Percentiles rank a stretch among this genome's conserved stretches.
These are phyloP conservation scores for Actias luna DNA, from an alignment of 2,888 invertebrate species.

Conservation along the genomic window DNA sequence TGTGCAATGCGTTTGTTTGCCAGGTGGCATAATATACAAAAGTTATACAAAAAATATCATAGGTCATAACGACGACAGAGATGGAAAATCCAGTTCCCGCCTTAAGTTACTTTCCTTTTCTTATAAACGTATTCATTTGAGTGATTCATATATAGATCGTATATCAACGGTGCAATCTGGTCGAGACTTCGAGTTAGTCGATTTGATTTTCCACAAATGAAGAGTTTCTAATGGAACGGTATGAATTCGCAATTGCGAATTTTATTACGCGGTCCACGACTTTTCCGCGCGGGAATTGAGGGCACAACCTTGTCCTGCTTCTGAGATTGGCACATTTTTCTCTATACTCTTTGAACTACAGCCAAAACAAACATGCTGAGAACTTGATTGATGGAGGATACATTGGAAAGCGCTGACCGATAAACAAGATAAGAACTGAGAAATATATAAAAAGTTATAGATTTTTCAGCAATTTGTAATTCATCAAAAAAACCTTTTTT, in stretches of 20 bases:
- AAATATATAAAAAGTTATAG: not conserved
- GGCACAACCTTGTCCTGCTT: constrained; percentile 74
- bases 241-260: constrained; percentile 42
- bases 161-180: not conserved
- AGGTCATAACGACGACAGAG: not conserved
- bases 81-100: not conserved
- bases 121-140: not conserved
- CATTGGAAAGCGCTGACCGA: constrained; percentile 14
- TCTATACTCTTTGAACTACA: constrained; percentile 61
- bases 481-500: not conserved
- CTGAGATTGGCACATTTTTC: constrained; percentile 77
- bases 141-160: not conserved
- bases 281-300: constrained; percentile 64
- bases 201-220: not conserved
- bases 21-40: too few species aligned
- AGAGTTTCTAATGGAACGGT: constrained; percentile 3
- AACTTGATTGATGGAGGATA: constrained; percentile 48
- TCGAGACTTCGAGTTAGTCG: not conserved
- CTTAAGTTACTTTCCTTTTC: not conserved
- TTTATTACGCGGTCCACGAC: constrained; percentile 54
- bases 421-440: constrained; percentile 19
- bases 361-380: constrained; percentile 46
- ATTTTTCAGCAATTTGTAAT: not conserved
- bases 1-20: too few species aligned
- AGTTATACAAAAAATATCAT: too few species aligned